Base-by-base conservation (phyloP, 2,888 invertebrate species). In the Heliconius charithonia region DNA sequence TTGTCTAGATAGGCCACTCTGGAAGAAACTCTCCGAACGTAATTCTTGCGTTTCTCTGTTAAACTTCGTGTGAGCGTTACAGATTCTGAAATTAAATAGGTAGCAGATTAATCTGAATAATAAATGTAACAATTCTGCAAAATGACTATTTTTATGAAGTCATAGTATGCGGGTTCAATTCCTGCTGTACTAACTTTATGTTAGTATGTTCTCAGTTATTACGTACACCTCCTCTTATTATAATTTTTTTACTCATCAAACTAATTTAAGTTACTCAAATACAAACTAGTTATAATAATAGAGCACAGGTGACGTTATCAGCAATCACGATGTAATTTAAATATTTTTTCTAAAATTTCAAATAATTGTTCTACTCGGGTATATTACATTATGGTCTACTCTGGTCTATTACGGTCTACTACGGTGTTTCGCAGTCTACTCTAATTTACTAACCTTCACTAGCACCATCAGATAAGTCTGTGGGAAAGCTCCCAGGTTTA, bases 1-100 rank as follows among this genome's bases (percentile, higher is more conserved):
- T 89, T 90, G 0, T 94, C 94, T 71, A 93, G 81, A 69, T 93
- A 93, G 0, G 95, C 95, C 4, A 95, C 95, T 66, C 95, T 91
- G 1, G 95, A 95, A 1, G 96, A 96, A 3, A 96, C 96, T 12
- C 96, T 92, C 0, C 96, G 92, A 0, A 96, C 96, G 94, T 97
- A 96, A 84, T 95, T 96, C 86, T 97, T 97, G 0, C 97, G 91
- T 77, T 96, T 96, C 84, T 96, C 96, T 0, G 96, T 96, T 41
- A 96, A 87, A 83, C 94, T 95, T 63, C 95, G 90, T 3, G 95
- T 95, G 4, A 95, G 86, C 83, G 94, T 95, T 12, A 95, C 94
- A 71, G 95, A 95, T 84, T 95, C 95, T 95, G 91, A 2, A 88
- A 89, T 72, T 16, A 63, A 63, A 63, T n/a, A n/a, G 19, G 51